Conservation (phyloP, 2,888 invertebrate species). For the Drosophila tripunctata region DNA sequence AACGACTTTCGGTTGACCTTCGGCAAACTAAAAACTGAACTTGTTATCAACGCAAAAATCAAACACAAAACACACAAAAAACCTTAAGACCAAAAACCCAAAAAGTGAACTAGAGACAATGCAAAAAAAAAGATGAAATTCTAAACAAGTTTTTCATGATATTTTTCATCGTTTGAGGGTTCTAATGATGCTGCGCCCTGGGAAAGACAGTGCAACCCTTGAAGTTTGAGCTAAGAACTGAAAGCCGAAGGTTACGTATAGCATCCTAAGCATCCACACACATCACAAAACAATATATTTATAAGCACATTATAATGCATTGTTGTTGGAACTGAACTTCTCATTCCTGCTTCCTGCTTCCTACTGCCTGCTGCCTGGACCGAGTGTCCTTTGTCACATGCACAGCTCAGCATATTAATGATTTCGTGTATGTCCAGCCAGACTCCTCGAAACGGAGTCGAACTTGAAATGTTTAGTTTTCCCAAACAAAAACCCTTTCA, state of each 20-base stretch:
- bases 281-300: conserved; percentile 53
- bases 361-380: conserved; percentile 8
- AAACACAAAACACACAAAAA: conserved; percentile 38
- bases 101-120: conserved; percentile 6
- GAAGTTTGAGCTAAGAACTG: conserved; percentile 33
- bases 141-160: conserved; percentile 66
- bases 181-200: conserved; percentile 49
- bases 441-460: conserved; percentile 29
- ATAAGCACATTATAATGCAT: conserved; percentile 78
- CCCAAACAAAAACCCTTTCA: conserved; percentile 43
- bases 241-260: conserved; percentile 35
- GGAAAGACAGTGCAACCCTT: conserved; percentile 66
- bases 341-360: conserved; percentile 3
- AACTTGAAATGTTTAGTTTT: conserved; percentile 48
- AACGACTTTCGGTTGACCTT: conserved; percentile 73
- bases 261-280: conserved; percentile 48
- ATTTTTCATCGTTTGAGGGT: conserved; percentile 3
- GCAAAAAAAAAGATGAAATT: conserved; percentile 39
- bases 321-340: conserved; percentile 61
- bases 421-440: conserved; percentile 44
- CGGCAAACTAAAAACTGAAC: conserved; percentile 56
- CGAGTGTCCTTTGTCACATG: conserved; percentile 73
- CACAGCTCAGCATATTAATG: conserved; percentile 79
- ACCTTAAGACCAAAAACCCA: too few species aligned
- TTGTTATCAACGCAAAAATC: conserved; percentile 73